A percentile compares a stretch with the other conserved stretches of the same genome.
These are phyloP conservation scores for Stegophylla sp. DNA, from an alignment of 2,888 invertebrate genomes.

Conservation along the genomic window DNA sequence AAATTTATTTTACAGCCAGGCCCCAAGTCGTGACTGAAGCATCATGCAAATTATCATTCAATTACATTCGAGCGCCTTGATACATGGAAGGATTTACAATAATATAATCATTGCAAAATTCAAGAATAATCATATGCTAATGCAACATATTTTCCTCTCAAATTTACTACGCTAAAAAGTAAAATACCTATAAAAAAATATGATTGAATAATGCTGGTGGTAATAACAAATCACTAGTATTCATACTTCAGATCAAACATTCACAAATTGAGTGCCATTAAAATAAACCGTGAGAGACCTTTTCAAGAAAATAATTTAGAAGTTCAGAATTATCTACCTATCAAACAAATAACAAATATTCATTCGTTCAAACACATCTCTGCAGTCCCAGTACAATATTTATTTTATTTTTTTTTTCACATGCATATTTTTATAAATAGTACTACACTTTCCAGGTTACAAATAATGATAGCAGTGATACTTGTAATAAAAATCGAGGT, in stretches of 20 bases:
- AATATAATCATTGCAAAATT: constrained; percentile 46
- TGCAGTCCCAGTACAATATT: constrained; percentile 26
- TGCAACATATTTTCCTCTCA: constrained; percentile 52
- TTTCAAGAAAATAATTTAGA: constrained; percentile 48
- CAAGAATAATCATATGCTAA: constrained; percentile 40
- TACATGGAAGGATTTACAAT: constrained; percentile 51
- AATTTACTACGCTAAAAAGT: constrained; percentile 52
- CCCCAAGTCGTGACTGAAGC: constrained; percentile 58
- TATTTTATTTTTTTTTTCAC: constrained; percentile 42
- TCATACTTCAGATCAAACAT: constrained; percentile 52
- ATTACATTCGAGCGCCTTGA: constrained; percentile 52
- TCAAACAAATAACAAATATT: constrained; percentile 48
- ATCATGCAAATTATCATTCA: constrained; percentile 59
- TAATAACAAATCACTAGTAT: constrained; percentile 45
- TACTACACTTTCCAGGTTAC: constrained; percentile 12
- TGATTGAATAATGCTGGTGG: constrained; percentile 53
- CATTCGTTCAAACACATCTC: constrained; percentile 47
- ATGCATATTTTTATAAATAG: constrained; percentile 43
- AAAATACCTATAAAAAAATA: constrained; percentile 50
- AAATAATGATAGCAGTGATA: constrained; percentile 14
- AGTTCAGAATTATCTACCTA: constrained; percentile 43
- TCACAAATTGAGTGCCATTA: constrained; percentile 54
- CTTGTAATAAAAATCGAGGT: not conserved
- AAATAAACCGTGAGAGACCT: constrained; percentile 55
- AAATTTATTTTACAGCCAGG: constrained; percentile 49